A percentile compares a stretch with the other conserved stretches of the same genome.
Evolutionary conservation across 2,888 invertebrate species (phyloP).

Genomic region (Anoplius nigerrimus): DNA sequence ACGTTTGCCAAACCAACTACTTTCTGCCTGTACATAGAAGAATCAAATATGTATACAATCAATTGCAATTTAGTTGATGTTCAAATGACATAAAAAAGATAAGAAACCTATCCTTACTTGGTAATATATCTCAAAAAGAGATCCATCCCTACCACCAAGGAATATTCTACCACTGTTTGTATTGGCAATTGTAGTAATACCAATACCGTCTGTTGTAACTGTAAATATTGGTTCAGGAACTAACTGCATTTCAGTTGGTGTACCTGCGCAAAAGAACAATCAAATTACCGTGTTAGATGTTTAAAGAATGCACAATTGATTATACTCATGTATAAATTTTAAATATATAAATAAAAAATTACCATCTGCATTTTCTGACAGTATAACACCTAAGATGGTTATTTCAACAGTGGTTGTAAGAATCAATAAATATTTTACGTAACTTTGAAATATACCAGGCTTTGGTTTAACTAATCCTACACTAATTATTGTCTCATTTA

Average conservation of each 20-base stretch:
- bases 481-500: slow-evolving; percentile 94
- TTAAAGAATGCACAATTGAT: slow-evolving; percentile 5
- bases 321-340: too few species aligned
- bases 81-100: too few species aligned
- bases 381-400: slow-evolving; percentile 87
- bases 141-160: slow-evolving; percentile 95
- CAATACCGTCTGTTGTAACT: slow-evolving; percentile 91
- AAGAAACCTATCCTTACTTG: slow-evolving; percentile 81
- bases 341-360: slow-evolving; percentile 20
- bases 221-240: slow-evolving; percentile 97
- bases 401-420: slow-evolving; percentile 97
- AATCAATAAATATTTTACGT: slow-evolving; percentile 93
- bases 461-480: slow-evolving; percentile 94
- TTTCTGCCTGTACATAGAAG: slow-evolving; percentile 80
- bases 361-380: slow-evolving; percentile 70
- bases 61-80: too few species aligned
- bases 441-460: slow-evolving; percentile 89
- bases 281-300: slow-evolving; percentile 13
- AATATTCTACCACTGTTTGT: slow-evolving; percentile 92
- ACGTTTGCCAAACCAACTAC: slow-evolving; percentile 96
- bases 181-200: slow-evolving; percentile 88
- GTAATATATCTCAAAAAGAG: slow-evolving; percentile 95
- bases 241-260: slow-evolving; percentile 88
- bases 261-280: slow-evolving; percentile 64
- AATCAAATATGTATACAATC: neutral